A percentile compares a stretch with the other conserved stretches of the same genome.
phyloP scores from a whole-genome alignment of 1,140 invertebrate species.

The Lordiphosa clarofinis region DNA sequence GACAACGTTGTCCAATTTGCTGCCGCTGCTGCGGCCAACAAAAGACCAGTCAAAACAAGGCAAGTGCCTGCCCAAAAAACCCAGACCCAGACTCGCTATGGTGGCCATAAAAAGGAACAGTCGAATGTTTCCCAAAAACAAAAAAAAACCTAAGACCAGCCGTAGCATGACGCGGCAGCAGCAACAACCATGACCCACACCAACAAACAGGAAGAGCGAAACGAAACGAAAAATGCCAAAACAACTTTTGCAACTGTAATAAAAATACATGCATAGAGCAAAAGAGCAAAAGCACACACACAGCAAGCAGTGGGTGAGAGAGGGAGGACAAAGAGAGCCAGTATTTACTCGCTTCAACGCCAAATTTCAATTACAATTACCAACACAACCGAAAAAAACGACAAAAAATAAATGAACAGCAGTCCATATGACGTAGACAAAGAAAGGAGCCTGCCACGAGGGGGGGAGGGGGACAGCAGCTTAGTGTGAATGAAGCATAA shows the following conservation, averaged over 20 bases:
- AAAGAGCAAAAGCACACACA: slow-evolving; percentile 9
- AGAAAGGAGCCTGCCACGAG: slow-evolving; percentile 10
- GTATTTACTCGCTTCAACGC: slow-evolving; percentile 77
- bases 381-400: slow-evolving; percentile 18
- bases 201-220: slow-evolving; percentile 69
- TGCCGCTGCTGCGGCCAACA: slow-evolving; percentile 23
- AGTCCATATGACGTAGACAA: slow-evolving; percentile 19
- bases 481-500: slow-evolving; percentile 29
- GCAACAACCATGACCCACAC: slow-evolving; percentile 78
- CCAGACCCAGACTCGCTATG: slow-evolving; percentile 36
- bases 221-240: slow-evolving; percentile 54
- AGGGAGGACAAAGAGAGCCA: slow-evolving; percentile 18
- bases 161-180: slow-evolving; percentile 58
- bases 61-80: slow-evolving; percentile 15
- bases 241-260: slow-evolving; percentile 66
- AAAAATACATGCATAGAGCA: slow-evolving; percentile 47
- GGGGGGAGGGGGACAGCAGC: slow-evolving; percentile 1
- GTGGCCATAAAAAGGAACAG: slow-evolving; percentile 57
- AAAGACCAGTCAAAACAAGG: slow-evolving; percentile 60
- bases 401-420: slow-evolving; percentile 11
- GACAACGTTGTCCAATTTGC: slow-evolving; percentile 65
- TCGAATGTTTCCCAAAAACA: slow-evolving; percentile 31
- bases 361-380: slow-evolving; percentile 79
- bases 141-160: slow-evolving; percentile 8
- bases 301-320: not conserved